Evolutionary conservation across 2,113 vertebrate species (phyloP), one percentile per base, ranked within the genome.

Genomic region (Rhinichthys klamathensis): DNA sequence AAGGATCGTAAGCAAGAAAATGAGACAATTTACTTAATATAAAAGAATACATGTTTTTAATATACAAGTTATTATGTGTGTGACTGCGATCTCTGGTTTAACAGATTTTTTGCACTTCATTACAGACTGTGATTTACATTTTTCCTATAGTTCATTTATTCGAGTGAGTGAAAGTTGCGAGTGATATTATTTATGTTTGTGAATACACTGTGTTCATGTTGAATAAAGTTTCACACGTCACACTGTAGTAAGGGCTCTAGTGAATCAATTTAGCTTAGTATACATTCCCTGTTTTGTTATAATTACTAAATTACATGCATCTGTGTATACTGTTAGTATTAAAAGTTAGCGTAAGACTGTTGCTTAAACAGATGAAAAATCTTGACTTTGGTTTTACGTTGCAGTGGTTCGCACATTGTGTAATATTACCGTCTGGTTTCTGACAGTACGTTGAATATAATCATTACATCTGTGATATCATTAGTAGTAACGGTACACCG

Each of bases 171-270:
- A 67, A 69, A 51, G 44, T 69, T 81, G 25, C 30, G n/a, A 63
- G 41, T 54, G 63, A 23, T 38, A 51, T 32, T 81, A 81, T 69
- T 81, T 80, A 80, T 81, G 80, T 69, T 35, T 81, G 80, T 81
- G 61, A 21, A 51, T 81, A 21, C 80, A 81, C 80, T 81, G 27
- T 30, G 44, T 81, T 67, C 61, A 69, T 80, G 77, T 67, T 67
- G 41, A 81, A 81, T 81, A 81, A 81, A 81, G 15, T 81, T 65
- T 49, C 51, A 81, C 80, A 51, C 41, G 30, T 67, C 73, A 76
- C 79, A 81, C 80, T 63, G 56, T 60, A 61, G 56, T 9, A 80
- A 61, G 56, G 21, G 69, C 49, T 76, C 27, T 32, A 27, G 73
- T 51, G 73, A 46, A 15, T 75, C 72, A 8, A 27, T 49, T 67